phyloP scores from a whole-genome alignment of 2,797 vertebrate genomes.

The Choloepus didactylus region DNA sequence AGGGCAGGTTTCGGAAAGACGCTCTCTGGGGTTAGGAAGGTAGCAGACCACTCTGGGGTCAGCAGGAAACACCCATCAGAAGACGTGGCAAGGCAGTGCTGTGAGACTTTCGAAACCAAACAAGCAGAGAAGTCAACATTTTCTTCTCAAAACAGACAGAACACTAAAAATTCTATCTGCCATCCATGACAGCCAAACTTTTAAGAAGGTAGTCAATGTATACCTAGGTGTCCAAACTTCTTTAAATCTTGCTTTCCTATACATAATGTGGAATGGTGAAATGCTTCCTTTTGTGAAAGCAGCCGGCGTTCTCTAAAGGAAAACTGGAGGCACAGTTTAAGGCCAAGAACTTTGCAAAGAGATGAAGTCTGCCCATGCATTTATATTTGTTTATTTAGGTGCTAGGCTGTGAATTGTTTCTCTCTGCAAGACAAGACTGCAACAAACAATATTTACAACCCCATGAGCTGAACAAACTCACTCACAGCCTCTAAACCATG shows the following conservation, averaged over 20 bases:
- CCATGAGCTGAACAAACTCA: not conserved
- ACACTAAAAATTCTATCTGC: not conserved
- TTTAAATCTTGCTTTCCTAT: not conserved
- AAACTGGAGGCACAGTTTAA: not conserved
- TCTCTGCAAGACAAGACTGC: not conserved
- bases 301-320: not conserved
- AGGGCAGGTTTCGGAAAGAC: not conserved
- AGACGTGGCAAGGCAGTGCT: not conserved
- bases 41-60: not conserved
- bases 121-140: accelerated
- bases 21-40: not conserved
- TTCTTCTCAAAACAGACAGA: not conserved
- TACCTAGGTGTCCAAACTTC: no score
- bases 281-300: not conserved
- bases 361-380: not conserved
- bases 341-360: not conserved
- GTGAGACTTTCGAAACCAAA: not conserved
- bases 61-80: not conserved
- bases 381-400: not conserved
- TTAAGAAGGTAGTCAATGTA: not conserved
- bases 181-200: not conserved
- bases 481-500: not conserved
- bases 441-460: not conserved
- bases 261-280: not conserved
- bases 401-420: not conserved